Percentiles rank a stretch among this genome's conserved stretches.
phyloP scores from a whole-genome alignment of 1,140 invertebrate genomes.

The Venturia canescens region DNA sequence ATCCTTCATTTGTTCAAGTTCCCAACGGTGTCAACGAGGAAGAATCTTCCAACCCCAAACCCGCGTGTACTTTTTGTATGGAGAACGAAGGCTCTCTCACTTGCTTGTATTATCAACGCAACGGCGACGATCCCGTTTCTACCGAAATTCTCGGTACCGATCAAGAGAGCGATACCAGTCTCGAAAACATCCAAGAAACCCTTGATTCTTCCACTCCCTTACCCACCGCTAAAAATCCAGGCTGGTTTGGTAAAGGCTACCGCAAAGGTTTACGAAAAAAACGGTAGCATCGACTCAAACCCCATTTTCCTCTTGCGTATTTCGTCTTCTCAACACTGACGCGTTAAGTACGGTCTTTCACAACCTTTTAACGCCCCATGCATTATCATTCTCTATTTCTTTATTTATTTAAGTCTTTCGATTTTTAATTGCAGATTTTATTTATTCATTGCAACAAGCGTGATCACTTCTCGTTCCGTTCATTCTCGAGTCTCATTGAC shows the following conservation, averaged over 20 bases:
- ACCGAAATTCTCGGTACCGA: conserved; percentile 43
- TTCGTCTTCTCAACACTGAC: neutral
- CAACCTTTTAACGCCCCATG: no score
- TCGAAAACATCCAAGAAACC: conserved; percentile 63
- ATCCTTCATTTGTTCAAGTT: conserved; percentile 71
- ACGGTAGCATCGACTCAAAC: conserved; percentile 71
- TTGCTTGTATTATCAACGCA: conserved; percentile 73
- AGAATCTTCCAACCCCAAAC: conserved; percentile 67
- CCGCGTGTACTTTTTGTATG: conserved; percentile 74
- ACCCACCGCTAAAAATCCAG: conserved; percentile 77
- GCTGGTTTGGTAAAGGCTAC: conserved; percentile 82
- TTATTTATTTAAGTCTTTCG: no score
- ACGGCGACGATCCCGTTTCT: conserved; percentile 58
- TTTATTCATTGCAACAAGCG: no score
- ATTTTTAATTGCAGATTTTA: no score
- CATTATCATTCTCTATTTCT: no score
- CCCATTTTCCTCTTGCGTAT: neutral
- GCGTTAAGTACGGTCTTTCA: no score
- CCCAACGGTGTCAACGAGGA: conserved; percentile 51
- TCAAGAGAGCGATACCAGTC: conserved; percentile 52
- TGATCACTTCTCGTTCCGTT: no score
- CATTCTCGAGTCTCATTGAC: no score
- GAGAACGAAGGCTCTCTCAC: conserved; percentile 71
- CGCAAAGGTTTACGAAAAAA: conserved; percentile 77
- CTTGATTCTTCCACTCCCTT: conserved; percentile 64